Percentiles rank a stretch among this genome's conserved stretches.
Conservation (phyloP, 92 coral and sea anemone species). For the Zoanthus sociatus region DNA sequence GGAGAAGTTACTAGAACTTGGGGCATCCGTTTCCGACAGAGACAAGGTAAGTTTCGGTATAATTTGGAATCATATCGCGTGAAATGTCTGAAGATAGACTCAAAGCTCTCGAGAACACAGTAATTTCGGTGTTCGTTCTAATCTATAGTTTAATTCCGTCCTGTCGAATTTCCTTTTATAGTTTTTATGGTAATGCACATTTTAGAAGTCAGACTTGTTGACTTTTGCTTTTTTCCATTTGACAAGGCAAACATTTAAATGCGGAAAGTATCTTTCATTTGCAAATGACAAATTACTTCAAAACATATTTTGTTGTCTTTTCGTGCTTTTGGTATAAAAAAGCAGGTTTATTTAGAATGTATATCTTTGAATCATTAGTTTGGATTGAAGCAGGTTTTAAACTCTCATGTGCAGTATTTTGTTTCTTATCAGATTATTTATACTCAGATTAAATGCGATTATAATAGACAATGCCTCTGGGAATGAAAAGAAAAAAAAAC, state of each 20-base stretch:
- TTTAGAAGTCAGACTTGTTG: conserved; percentile 20
- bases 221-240: neutral
- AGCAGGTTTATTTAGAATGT: neutral
- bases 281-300: neutral
- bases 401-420: neutral
- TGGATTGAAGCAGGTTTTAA: neutral
- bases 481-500: neutral
- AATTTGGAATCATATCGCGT: neutral
- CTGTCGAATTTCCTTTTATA: neutral
- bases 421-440: conserved; percentile 1
- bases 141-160: neutral
- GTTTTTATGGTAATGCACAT: neutral
- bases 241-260: conserved; percentile 14
- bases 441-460: conserved; percentile 8
- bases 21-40: conserved; percentile 82
- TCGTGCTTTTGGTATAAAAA: neutral
- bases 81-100: neutral
- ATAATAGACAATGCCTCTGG: conserved; percentile 13
- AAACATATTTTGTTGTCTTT: neutral
- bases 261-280: conserved; percentile 12
- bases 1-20: conserved; percentile 91
- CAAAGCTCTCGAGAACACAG: neutral
- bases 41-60: conserved; percentile 70
- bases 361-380: neutral
- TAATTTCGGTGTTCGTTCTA: neutral